Evolutionary conservation across 2,888 invertebrate species (phyloP), one percentile per base, ranked within the genome.

Genomic region (Drosophila seclusa): DNA sequence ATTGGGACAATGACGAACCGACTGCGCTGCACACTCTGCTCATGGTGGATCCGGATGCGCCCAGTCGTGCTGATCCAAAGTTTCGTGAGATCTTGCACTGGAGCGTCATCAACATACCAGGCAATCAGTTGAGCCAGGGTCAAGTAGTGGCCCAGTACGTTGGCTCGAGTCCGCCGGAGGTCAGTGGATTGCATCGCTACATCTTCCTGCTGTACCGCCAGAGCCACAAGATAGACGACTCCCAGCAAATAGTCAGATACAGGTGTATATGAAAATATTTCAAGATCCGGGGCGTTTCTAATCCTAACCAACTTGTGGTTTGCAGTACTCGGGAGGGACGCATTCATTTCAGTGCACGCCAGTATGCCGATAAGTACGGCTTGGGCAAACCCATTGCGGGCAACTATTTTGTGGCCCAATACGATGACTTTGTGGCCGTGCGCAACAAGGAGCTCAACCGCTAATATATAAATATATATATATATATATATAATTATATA

Each of bases 51-150:
- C 98, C 92, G 7, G 98, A 98, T 94, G 98, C 98, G 4, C 98
- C 98, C 0, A 96, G 96, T 77, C 95, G 98, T 52, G 91, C 94
- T 31, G 95, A 96, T 13, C 98, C 98, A 0, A 96, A 94, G 77
- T 96, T 94, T 91, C 95, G 98, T 48, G 98, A 98, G 93, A 97
- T 97, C 96, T 96, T 96, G 90, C 98, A 98, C 93, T 98, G 98
- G 98, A 93, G 98, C 10, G 96, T 98, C 0, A 96, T 95, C n/a
- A 98, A 98, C 91, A 96, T 99, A 83, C 96, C 96, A 16, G 97
- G 96, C 11, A 92, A 90, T 75, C 94, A 96, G 76, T 90, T 98
- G 1, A 87, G 91, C 0, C 93, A 94, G 11, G 98, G 98, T 11
- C 96, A 97, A 73, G 94, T 94, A 0, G 93, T 98, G 0, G 95